Conservation (phyloP, 1,140 invertebrate species). For the Macrostomum lignano region DNA sequence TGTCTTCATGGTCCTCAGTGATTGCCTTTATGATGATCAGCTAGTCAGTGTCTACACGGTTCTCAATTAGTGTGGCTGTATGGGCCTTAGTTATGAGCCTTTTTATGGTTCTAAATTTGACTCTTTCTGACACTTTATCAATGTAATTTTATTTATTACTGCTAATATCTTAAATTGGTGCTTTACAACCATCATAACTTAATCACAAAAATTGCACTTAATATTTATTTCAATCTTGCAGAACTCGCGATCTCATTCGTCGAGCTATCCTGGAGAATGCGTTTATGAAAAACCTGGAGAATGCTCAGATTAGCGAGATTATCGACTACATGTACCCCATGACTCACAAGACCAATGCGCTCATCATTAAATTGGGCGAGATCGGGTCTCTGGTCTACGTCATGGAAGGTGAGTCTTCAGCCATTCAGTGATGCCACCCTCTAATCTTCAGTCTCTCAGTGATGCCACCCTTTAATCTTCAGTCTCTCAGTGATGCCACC, state of each 20-base stretch:
- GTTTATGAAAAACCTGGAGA: constrained; percentile 94
- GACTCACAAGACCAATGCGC: constrained; percentile 55
- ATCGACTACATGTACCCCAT: constrained; percentile 98
- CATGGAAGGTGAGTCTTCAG: constrained; percentile 57
- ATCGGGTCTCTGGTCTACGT: constrained; percentile 88
- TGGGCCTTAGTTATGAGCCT: too few relatives aligned
- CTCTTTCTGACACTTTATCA: too few relatives aligned
- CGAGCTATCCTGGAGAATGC: constrained; percentile 90
- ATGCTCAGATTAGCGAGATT: constrained; percentile 81
- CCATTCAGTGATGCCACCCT: neutral
- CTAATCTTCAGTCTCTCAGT: too few relatives aligned
- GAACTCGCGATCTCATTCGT: constrained; percentile 76
- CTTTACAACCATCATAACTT: neutral
- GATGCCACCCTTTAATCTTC: too few relatives aligned
- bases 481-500: too few relatives aligned
- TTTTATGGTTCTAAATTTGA: too few relatives aligned
- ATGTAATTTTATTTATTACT: neutral
- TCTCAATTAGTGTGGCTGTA: too few relatives aligned
- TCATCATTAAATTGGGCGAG: constrained; percentile 92
- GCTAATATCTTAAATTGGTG: neutral
- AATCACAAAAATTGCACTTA: neutral
- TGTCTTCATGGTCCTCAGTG: too few relatives aligned
- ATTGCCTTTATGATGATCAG: too few relatives aligned
- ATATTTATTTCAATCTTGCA: constrained; percentile 28
- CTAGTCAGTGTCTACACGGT: too few relatives aligned